A percentile compares a stretch with the other conserved stretches of the same genome.
phyloP scores from a whole-genome alignment of 2,888 invertebrate genomes.

The Copidosoma aretas region DNA sequence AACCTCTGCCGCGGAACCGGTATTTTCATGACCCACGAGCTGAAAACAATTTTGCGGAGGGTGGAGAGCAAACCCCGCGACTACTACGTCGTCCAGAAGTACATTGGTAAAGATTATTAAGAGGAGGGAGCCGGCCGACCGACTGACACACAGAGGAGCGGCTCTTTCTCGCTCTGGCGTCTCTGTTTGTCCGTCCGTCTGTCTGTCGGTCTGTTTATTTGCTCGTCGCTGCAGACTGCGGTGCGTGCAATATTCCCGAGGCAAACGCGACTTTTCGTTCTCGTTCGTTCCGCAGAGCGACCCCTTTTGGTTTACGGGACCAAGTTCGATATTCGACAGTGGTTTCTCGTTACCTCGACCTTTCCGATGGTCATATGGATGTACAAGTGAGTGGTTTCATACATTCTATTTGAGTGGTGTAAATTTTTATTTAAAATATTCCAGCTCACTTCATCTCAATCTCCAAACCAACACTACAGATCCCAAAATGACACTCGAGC shows the following conservation, averaged over 20 bases:
- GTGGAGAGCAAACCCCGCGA: conserved; percentile 67
- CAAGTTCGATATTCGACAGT: conserved; percentile 91
- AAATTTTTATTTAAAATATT: background rate
- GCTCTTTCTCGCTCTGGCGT: background rate
- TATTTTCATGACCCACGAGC: conserved; percentile 78
- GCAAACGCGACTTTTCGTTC: background rate
- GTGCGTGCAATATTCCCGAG: background rate
- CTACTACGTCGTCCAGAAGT: conserved; percentile 87
- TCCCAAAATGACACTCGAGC: no score
- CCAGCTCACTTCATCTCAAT: background rate
- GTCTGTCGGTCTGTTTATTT: conserved; percentile 13
- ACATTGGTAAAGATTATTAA: conserved; percentile 72
- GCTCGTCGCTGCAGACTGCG: background rate
- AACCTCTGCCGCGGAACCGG: conserved; percentile 83
- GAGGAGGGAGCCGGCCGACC: background rate
- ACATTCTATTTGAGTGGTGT: background rate
- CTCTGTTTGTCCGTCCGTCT: background rate
- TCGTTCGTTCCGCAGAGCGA: conserved; percentile 68
- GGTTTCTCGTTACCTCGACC: conserved; percentile 83
- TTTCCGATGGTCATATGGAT: conserved; percentile 84
- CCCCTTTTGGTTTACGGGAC: conserved; percentile 83
- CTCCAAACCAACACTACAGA: background rate
- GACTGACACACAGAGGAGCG: no score
- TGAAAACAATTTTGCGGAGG: conserved; percentile 74
- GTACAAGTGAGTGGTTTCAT: conserved; percentile 69